phyloP scores from a whole-genome alignment of 2,888 invertebrate species.

The Neria commutata region DNA sequence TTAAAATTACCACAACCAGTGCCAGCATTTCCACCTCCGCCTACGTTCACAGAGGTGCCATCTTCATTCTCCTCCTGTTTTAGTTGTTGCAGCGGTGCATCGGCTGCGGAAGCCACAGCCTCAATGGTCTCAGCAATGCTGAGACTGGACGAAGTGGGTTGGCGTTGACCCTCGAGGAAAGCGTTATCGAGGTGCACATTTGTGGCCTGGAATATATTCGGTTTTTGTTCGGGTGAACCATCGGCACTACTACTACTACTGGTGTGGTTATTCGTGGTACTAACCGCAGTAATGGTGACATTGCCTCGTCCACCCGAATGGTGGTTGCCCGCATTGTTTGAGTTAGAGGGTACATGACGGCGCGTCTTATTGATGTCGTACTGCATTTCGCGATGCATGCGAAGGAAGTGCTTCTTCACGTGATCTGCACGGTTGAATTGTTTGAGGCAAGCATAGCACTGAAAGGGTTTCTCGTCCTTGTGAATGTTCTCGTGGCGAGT shows the following conservation, averaged over 20 bases:
- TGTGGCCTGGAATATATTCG: slow-evolving; percentile 45
- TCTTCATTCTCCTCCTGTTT: slow-evolving; percentile 61
- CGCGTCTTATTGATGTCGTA: slow-evolving; percentile 85
- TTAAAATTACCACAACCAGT: slow-evolving; percentile 45
- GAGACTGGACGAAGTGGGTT: slow-evolving; percentile 59
- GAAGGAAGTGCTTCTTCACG: slow-evolving; percentile 90
- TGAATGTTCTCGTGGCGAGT: slow-evolving; percentile 93
- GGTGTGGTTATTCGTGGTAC: slow-evolving; percentile 23
- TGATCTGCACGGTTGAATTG: slow-evolving; percentile 94
- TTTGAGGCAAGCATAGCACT: slow-evolving; percentile 90
- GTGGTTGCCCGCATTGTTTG: slow-evolving; percentile 63
- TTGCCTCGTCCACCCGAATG: slow-evolving; percentile 66
- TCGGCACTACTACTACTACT: slow-evolving; percentile 51
- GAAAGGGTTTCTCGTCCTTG: slow-evolving; percentile 91
- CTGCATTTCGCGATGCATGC: slow-evolving; percentile 89
- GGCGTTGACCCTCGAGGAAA: slow-evolving; percentile 57
- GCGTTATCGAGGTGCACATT: slow-evolving; percentile 44
- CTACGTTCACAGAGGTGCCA: slow-evolving; percentile 35
- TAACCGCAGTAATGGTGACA: slow-evolving; percentile 54
- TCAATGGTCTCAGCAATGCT: slow-evolving; percentile 62
- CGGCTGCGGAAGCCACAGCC: slow-evolving; percentile 60
- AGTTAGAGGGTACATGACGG: slow-evolving; percentile 61
- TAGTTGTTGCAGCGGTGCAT: slow-evolving; percentile 55
- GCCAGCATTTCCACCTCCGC: slow-evolving; percentile 32
- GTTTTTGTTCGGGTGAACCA: slow-evolving; percentile 49